phyloP scores from a whole-genome alignment of 92 coral and sea anemone genomes.

The Palythoa grandis region DNA sequence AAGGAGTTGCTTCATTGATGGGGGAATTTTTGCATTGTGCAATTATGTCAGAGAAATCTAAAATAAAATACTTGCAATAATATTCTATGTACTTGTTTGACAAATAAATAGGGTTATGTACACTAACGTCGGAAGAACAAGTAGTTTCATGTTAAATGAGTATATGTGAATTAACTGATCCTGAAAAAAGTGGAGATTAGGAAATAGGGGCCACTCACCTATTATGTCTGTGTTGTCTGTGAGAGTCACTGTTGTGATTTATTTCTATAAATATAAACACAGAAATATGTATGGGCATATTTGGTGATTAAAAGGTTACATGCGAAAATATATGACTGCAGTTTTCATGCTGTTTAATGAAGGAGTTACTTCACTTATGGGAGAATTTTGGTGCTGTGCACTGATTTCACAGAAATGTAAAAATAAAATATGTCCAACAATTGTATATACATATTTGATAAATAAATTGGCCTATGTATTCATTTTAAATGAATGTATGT shows the following conservation, averaged over 20 bases:
- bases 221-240: constrained; percentile 3
- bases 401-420: constrained; percentile 6
- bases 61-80: not conserved
- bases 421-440: not conserved
- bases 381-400: constrained; percentile 1
- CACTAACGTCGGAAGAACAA: not conserved
- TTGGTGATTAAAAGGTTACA: not conserved
- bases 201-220: not conserved
- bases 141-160: constrained; percentile 5
- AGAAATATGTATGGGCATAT: not conserved
- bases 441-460: constrained; percentile 1
- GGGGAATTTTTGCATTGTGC: not conserved
- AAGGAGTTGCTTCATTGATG: not conserved
- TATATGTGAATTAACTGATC: not conserved
- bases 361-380: too few relatives aligned
- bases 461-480: constrained; percentile 1
- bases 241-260: constrained; percentile 6
- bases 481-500: constrained; percentile 5
- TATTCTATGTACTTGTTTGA: constrained; percentile 1
- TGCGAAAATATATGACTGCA: too few relatives aligned
- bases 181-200: not conserved
- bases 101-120: not conserved
- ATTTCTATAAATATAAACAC: not conserved
- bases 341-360: too few relatives aligned
- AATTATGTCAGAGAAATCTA: not conserved